Base-by-base conservation (phyloP, 2,113 vertebrate species). In the Alligator sinensis region DNA sequence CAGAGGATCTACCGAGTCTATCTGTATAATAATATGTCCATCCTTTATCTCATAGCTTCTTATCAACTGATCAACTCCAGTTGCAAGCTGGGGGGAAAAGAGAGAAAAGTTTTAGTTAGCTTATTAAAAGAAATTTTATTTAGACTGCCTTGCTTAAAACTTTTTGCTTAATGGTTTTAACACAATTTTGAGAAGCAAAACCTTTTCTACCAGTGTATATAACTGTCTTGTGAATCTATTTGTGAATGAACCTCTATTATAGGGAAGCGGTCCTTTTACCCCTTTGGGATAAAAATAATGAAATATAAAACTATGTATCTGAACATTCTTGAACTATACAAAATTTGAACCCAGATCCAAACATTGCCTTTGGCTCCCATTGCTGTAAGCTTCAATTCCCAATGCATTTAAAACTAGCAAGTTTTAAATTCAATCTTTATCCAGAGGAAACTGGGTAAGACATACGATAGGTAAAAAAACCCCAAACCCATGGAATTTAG, bases 1-100 rank as follows among this genome's bases (percentile, higher is more conserved):
- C 77, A 47, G 27, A 21, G 13, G 64, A 97, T 98, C 95, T 97
- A 99, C 99, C 3, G 98, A 97, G 68, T 99, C 97, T 84, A 98
- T 87, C 87, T 99, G 98, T 77, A 99, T 93, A 91, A 99, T 38
- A 58, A 99, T 96, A 1, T 98, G 98, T 68, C 97, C 97, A 4
- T 98, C 98, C 76, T 96, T 96, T 28, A 99, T 97, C 83, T 98
- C 97, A 58, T 98, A 99, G 92, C 98, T 94, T n/a, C 97, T 97
- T 92, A 99, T 91, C 60, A 98, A 2, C 24, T 98, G 98, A 85
- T 99, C 98, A 0, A 98, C 92, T 19, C 84, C 59, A 86, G 98
- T 98, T 18, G 95, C 97, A 91, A 99, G 98, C 99, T 99, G 96
- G 83, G 82, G 78, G 82, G 25, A 72, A 84, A 83, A 92, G 95